Base-by-base conservation (phyloP, 2,888 invertebrate species). In the Congeria kusceri region DNA sequence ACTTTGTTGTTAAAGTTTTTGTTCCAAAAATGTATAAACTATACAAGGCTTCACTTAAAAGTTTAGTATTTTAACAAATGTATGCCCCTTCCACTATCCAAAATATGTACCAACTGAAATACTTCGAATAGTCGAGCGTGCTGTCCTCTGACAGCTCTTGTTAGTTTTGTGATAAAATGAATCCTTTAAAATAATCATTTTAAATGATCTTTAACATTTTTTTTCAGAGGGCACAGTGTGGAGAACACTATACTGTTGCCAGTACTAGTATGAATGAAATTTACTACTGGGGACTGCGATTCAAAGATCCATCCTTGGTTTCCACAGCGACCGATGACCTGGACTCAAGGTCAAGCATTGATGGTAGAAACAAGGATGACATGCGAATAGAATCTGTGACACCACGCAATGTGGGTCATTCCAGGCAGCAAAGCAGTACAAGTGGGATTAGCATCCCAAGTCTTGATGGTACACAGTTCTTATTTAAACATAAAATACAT, bases 231-330 rank as follows among this genome's bases (percentile, higher is more conserved):
- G 95, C 95, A 13, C 94, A 95, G 82, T 96, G 96, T 92, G 96
- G 95, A 18, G 95, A 95, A 29, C 95, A 95, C 27, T 96, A 95
- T 91, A 95, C 96, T 0, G 94, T 96, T n/a, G 95, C 95, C 11
- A 95, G 95, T 3, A 96, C 96, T 0, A 94, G 95, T 53, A 95
- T 96, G 82, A 96, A 96, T 90, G 95, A 95, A 28, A 93, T 96
- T 11, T 95, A 95, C 84, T 95, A 96, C 88, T 96, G 96, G 96
- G 96, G 96, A 1, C 80, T 91, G 27, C 80, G 91, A 15, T 90
- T 89, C 76, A 90, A 87, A 57, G 71, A 83, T 9, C 71, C 85
- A 3, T 71, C 69, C 5, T 20, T 58, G 5, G 66, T 62, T n/a
- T 66, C 73, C 0, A 49, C 56, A 9, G 49, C 63, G 15, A 39